Percentiles rank a stretch among this genome's conserved stretches.
Evolutionary conservation across 2,113 vertebrate species (phyloP).

Genomic region (Myotis davidii): DNA sequence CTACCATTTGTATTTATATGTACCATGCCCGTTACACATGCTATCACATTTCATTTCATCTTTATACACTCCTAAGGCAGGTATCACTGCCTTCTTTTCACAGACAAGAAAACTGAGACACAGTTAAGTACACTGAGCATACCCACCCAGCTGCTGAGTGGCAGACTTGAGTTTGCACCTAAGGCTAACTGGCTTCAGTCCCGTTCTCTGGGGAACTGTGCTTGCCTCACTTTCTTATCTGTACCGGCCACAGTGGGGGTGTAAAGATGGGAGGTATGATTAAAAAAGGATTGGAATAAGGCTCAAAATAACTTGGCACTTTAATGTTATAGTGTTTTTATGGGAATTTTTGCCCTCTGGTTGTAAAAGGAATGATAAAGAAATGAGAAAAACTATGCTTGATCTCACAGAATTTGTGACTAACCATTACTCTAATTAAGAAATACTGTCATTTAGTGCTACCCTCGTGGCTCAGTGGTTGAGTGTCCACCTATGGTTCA

Average conservation of each 20-base stretch:
- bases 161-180: neutral
- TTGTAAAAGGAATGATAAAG: neutral
- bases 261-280: rapidly evolving
- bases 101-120: neutral
- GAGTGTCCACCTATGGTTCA: too few species aligned
- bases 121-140: neutral
- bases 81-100: neutral
- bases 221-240: neutral
- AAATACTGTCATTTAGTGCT: neutral
- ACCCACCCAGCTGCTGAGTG: neutral
- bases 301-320: neutral
- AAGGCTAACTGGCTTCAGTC: neutral
- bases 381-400: neutral
- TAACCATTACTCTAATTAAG: neutral
- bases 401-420: neutral
- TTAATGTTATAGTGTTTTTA: neutral
- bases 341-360: neutral
- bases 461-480: too few species aligned
- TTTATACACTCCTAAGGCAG: neutral
- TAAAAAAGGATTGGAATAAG: neutral
- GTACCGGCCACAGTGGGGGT: too few species aligned
- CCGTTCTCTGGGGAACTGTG: neutral
- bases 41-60: neutral
- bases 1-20: neutral
- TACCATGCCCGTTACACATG: neutral